Evolutionary conservation across 1,140 invertebrate species (phyloP), one percentile per base, ranked within the genome.

Genomic region (Zeugodacus cucurbitae): DNA sequence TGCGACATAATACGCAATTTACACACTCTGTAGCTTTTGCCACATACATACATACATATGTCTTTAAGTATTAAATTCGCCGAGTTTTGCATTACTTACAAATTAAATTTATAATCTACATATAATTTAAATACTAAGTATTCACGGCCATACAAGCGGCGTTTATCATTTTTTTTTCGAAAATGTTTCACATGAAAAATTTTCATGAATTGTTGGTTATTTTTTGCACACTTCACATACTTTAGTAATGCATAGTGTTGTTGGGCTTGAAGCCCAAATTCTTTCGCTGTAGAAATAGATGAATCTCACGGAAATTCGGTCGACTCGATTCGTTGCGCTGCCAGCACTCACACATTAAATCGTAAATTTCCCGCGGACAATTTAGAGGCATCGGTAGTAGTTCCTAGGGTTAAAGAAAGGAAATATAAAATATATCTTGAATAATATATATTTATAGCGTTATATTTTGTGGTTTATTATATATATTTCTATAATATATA

Each of bases 311-410:
- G 94, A 99, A 99, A 88, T 96, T 96, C 26, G 98, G 98, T n/a
- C 98, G 95, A 91, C 97, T 96, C 8, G 95, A 93, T 82, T 97
- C 97, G 90, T 97, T 96, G 37, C 97, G 95, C 91, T 98, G 97
- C 98, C 98, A 99, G 93, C 98, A 99, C 92, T 98, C 97, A 89
- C 96, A 95, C 97, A 99, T 98, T 89, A 99, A 94, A 93, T 98
- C 98, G 94, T 98, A 98, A 88, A 98, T 97, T 93, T 98, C 97
- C 89, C 97, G 96, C 17, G 97, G 97, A 93, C 98, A 98, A 89
- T 97, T 97, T 90, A 96, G 95, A 37, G 97, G 97, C 88, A 96
- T 95, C 3, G 96, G 96, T 22, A 97, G 95, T 85, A 95, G 95
- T 89, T 95, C 94, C 95, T 96, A 54, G 1, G 3, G 37, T 3